Base-by-base conservation (phyloP, 2,113 vertebrate genomes). In the Amblyornis subalaris region DNA sequence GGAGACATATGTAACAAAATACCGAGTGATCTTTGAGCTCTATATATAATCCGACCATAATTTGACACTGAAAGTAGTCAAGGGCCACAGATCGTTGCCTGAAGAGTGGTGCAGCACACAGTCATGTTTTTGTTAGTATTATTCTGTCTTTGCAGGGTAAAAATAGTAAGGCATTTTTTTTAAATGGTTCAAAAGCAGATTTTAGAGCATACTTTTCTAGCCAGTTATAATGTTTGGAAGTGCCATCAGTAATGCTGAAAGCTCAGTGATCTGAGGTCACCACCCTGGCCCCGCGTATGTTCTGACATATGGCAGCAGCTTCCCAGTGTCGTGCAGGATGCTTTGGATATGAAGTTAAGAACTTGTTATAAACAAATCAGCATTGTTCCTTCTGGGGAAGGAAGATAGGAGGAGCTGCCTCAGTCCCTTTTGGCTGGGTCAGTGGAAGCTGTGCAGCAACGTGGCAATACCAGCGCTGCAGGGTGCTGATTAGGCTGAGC, bases 201-300 rank as follows among this genome's bases (percentile, higher is more conserved):
- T 66, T 65, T 33, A 55, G 62, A 31, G 10, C 12, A 8, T 3
- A 7, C 13, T 62, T 78, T 35, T n/a, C 7, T 14, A 7, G 58
- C 6, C 3, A 40, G 5, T 15, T 60, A 0, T 38, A 38, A 38
- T 22, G 2, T n/a, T 45, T 22, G 26, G 25, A 50, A 33, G 53
- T 45, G 66, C 31, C 10, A 3, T 35, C 61, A 33, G 18, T 6
- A 36, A 6, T 1, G 16, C 33, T 50, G 53, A 11, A 28, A 7
- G 6, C 51, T 57, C 15, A 1, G 61, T 20, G 60, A 35, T 7
- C 55, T 22, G 15, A 64, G 38, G 25, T 28, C 16, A 2, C 20
- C 14, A 0, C 10, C 0, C 20, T 29, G 53, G 14, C 44, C 26
- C 7, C 0, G 14, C 1, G 3, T 14, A 14, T 7, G 29, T 13